Conservation (phyloP, 2,797 vertebrate species). For the Passerculus sandwichensis region DNA sequence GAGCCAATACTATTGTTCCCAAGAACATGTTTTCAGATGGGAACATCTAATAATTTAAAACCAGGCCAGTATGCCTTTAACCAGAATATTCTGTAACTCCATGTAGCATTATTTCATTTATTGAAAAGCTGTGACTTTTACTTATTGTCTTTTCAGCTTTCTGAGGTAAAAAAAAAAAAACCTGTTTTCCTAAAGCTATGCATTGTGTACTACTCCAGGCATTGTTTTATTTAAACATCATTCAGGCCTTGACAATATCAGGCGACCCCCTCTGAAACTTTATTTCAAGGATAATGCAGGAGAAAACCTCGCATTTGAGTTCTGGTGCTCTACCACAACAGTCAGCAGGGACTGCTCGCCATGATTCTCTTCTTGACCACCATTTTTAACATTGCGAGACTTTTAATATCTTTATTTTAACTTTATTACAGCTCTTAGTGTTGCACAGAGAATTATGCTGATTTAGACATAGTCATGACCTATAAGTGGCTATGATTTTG, state of each 20-base stretch:
- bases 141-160: neutral
- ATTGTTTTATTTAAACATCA: neutral
- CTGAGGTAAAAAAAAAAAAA: neutral
- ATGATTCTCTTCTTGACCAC: neutral
- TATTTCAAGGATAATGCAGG: neutral
- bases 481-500: neutral
- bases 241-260: neutral
- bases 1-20: neutral
- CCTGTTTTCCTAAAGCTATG: neutral
- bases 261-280: neutral
- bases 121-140: neutral
- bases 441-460: neutral
- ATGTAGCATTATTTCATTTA: neutral
- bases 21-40: neutral
- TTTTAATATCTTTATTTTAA: neutral
- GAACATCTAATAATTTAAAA: neutral
- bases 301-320: neutral
- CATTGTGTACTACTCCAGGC: neutral
- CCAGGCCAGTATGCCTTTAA: neutral
- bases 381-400: neutral
- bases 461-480: neutral
- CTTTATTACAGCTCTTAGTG: neutral
- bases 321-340: neutral
- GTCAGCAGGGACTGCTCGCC: neutral
- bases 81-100: neutral